These are phyloP conservation scores for Tetrao urogallus DNA, from an alignment of 2,113 vertebrate genomes.

Conservation along the genomic window DNA sequence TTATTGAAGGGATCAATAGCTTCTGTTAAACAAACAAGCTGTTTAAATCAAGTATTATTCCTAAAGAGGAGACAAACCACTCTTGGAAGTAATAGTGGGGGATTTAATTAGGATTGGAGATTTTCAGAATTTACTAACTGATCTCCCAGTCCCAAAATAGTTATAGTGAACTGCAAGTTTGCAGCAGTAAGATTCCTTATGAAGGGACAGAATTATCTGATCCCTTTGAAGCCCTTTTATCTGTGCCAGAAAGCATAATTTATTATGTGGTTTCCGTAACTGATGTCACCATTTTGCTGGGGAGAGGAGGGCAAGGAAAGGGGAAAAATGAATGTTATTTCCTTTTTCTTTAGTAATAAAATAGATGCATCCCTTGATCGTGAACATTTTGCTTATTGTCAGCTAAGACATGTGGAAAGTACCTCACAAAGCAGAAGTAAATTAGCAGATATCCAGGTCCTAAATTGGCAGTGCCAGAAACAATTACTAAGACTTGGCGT, in stretches of 20 bases:
- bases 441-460: constrained; percentile 6
- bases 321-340: not conserved
- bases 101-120: constrained; percentile 42
- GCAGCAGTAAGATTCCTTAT: not conserved
- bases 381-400: not conserved
- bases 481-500: not conserved
- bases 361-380: not conserved
- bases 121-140: constrained; percentile 13
- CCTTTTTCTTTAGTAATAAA: not conserved
- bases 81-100: constrained; percentile 7
- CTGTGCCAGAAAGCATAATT: not conserved
- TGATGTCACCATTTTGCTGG: not conserved
- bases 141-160: not conserved
- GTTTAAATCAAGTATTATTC: constrained; percentile 51
- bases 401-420: not conserved
- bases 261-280: not conserved
- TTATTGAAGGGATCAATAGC: constrained; percentile 49
- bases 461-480: not conserved
- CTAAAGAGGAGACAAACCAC: constrained; percentile 21
- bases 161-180: not conserved
- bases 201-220: not conserved
- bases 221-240: not conserved
- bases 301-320: not conserved
- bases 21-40: constrained; percentile 13
- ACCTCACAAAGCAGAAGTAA: not conserved